Evolutionary conservation across 1,140 invertebrate species (phyloP), one percentile per base, ranked within the genome.

Genomic region (Temnothorax curvispinosus): DNA sequence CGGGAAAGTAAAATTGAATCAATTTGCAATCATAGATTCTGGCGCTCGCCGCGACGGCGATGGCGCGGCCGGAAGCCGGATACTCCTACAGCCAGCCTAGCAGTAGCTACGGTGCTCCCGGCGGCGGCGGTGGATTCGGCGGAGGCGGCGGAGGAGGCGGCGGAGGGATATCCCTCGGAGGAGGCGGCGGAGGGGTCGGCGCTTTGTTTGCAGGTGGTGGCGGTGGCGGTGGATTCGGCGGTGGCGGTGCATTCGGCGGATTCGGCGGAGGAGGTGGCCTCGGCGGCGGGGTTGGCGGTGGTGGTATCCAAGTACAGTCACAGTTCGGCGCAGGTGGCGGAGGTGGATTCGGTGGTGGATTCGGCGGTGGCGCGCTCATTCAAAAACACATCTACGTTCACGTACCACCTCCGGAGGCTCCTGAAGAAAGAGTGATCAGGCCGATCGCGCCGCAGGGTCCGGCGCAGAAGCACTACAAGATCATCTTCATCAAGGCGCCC

Each of bases 401-500:
- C 93, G 97, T 97, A 11, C 97, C 97, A 56, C 97, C 97, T 92
- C 97, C 97, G 96, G 97, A 98, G 95, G 94, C 95, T 2, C 96
- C 96, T 32, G 96, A 97, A 94, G 96, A 97, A 13, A 89, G 94
- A 93, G 96, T 96, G 93, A 76, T 95, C 95, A 96, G 97, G 96
- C 95, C 96, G 6, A 91, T 94, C 21, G 78, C 52, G 0, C 91
- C 91, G 6, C 15, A 75, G 1, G 96, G 96, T 60, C 96, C 96
- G 74, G 95, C 97, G 44, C 97, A 98, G 93, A 98, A 98, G 90
- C 97, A 98, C 93, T 98, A 98, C 96, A 98, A 98, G 93, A 98
- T 98, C 92, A 97, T 98, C 94, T 98, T 98, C 96, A 98, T 98
- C 94, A 98, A 98, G 96, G 97, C 98, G 52, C 98, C 98, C 80